phyloP scores from a whole-genome alignment of 2,797 vertebrate species.

The Microctenopoma lineatum region DNA sequence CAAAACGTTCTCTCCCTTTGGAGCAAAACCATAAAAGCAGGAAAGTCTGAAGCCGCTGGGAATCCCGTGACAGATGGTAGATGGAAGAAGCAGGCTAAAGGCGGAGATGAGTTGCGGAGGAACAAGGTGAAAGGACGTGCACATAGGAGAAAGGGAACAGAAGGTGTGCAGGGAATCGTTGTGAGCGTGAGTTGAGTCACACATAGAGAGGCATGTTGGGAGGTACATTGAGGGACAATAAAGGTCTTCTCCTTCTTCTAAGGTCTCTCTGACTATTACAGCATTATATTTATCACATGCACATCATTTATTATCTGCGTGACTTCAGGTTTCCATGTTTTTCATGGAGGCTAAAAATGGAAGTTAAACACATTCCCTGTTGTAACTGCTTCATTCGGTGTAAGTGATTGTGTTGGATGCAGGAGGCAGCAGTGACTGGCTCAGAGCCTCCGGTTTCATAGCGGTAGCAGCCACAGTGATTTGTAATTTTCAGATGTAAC shows the following conservation, averaged over 20 bases:
- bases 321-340: slow-evolving; percentile 29
- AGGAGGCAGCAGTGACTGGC: slow-evolving; percentile 39
- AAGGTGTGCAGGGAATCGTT: neutral
- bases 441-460: slow-evolving; percentile 44
- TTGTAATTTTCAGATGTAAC: slow-evolving; percentile 59
- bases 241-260: neutral
- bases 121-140: slow-evolving; percentile 34
- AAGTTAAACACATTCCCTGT: slow-evolving; percentile 35
- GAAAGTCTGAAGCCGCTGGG: slow-evolving; percentile 25
- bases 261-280: slow-evolving; percentile 7
- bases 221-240: slow-evolving; percentile 9
- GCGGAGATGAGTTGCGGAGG: slow-evolving; percentile 11
- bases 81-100: slow-evolving; percentile 16
- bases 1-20: slow-evolving; percentile 1
- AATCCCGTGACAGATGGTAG: slow-evolving; percentile 22
- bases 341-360: slow-evolving; percentile 28
- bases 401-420: slow-evolving; percentile 46
- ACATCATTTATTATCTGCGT: slow-evolving; percentile 40
- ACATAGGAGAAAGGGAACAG: slow-evolving; percentile 6
- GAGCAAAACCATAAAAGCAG: slow-evolving; percentile 12
- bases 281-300: slow-evolving; percentile 26
- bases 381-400: slow-evolving; percentile 21
- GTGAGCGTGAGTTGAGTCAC: slow-evolving; percentile 1
- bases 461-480: slow-evolving; percentile 52
- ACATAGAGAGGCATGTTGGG: neutral